Percentiles rank a stretch among this genome's conserved stretches.
phyloP scores from a whole-genome alignment of 2,888 invertebrate genomes.

The Protodeltote pygarga region DNA sequence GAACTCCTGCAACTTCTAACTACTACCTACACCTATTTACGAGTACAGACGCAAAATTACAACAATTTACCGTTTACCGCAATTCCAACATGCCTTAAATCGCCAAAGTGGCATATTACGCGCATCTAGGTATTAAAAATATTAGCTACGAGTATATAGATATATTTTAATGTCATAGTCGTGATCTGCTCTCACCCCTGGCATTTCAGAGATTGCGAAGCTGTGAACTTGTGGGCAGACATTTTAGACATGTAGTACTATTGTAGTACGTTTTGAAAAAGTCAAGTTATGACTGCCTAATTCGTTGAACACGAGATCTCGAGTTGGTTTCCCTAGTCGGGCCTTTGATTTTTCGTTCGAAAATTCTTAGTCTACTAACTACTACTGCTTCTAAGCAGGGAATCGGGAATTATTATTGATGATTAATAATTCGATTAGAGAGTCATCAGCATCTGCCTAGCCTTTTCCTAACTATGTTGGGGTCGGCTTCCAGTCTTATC shows the following conservation, averaged over 20 bases:
- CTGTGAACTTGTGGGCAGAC: conserved; percentile 5
- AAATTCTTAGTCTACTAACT: no score
- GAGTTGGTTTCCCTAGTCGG: no score
- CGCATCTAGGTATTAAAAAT: conserved; percentile 36
- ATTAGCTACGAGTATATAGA: conserved; percentile 6
- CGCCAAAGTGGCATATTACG: conserved; percentile 13
- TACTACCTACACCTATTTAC: background rate
- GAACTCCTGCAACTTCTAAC: no score
- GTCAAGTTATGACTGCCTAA: no score
- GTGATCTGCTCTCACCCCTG: conserved; percentile 62
- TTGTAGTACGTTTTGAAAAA: conserved; percentile 1
- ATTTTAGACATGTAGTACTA: conserved; percentile 33
- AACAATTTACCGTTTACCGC: background rate
- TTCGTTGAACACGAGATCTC: no score
- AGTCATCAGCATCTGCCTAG: no score
- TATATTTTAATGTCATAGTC: conserved; percentile 67
- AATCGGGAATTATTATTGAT: no score
- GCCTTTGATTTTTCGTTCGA: no score
- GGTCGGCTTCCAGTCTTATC: no score
- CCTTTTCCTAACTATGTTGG: no score
- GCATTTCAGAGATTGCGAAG: conserved; percentile 49
- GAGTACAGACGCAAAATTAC: background rate
- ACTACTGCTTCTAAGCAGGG: no score
- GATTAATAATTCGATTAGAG: no score
- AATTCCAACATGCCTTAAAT: conserved; percentile 13